Base-by-base conservation (phyloP, 2,113 vertebrate species). In the Tricholaema leucomelas region DNA sequence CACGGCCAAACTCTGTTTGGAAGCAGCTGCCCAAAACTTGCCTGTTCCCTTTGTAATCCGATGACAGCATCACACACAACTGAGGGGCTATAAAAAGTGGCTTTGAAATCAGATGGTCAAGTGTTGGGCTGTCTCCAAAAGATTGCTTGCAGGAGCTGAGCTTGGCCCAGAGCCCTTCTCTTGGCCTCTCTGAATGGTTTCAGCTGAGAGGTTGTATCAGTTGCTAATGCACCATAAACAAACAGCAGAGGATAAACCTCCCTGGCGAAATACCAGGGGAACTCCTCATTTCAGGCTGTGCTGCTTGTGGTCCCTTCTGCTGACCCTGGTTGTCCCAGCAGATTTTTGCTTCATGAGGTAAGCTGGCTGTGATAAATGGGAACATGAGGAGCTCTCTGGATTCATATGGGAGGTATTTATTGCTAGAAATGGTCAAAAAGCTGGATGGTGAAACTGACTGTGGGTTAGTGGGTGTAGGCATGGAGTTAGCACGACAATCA, bases 161-260 rank as follows among this genome's bases (percentile, higher is more conserved):
- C 36, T 87, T 97, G 96, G 96, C 89, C 77, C 38, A 0, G 67
- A 81, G 94, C 94, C 85, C 72, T 93, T 56, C 30, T 52, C 64
- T 90, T 25, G 54, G 86, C 90, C 90, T 91, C 91, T 85, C 70
- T 87, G 91, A 95, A 92, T 71, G 90, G 38, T 94, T 89, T 74
- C 88, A 88, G 77, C 85, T 77, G 90, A 77, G 83, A 65, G 23
- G 48, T 73, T 88, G 71, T 67, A 90, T 74, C 88, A 85, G 59
- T 71, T 83, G 80, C 83, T 94, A 60, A 93, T 84, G 78, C 87
- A 63, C 88, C 91, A 92, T 42, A 95, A 96, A 96, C 96, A 95
- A 94, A 92, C 91, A 82, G 4, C 46, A 1, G 88, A 84, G 60
- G 33, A 67, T 52, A 60, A 96, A 80, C 67, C 85, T 87, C 17